phyloP scores from a whole-genome alignment of 2,888 invertebrate genomes.

The Zootermopsis nevadensis region DNA sequence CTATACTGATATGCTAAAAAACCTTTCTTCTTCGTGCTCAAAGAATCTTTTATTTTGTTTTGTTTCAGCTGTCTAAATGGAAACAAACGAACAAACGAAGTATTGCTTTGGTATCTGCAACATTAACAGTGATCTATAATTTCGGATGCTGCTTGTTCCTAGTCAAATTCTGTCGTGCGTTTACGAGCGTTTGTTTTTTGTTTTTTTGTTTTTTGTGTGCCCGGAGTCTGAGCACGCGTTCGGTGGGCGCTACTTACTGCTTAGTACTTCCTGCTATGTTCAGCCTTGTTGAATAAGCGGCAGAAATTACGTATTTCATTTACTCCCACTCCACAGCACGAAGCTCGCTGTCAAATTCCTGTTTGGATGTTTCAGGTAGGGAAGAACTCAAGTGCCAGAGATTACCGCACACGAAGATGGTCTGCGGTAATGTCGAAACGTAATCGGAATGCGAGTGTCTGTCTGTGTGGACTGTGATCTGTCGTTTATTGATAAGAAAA shows the following conservation, averaged over 20 bases:
- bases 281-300: too few relatives aligned
- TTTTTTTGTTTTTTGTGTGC: too few relatives aligned
- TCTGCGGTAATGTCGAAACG: not conserved
- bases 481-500: conserved; percentile 18
- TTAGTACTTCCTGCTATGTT: too few relatives aligned
- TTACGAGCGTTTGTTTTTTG: not conserved
- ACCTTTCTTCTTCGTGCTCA: conserved; percentile 10
- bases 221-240: too few relatives aligned
- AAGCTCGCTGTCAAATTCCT: too few relatives aligned
- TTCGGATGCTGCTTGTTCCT: not conserved
- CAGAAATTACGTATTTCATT: too few relatives aligned
- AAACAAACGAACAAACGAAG: too few relatives aligned
- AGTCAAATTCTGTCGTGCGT: conserved; percentile 2
- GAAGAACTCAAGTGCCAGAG: conserved; percentile 21
- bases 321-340: too few relatives aligned
- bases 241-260: too few relatives aligned
- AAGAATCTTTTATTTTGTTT: conserved; percentile 5
- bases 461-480: conserved; percentile 32
- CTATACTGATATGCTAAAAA: conserved; percentile 9
- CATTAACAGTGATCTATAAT: not conserved
- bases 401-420: not conserved
- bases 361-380: not conserved
- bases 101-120: not conserved
- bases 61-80: not conserved
- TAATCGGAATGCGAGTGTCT: not conserved